Conservation (phyloP, 2,113 vertebrate genomes). For the Spheniscus mendiculus region DNA sequence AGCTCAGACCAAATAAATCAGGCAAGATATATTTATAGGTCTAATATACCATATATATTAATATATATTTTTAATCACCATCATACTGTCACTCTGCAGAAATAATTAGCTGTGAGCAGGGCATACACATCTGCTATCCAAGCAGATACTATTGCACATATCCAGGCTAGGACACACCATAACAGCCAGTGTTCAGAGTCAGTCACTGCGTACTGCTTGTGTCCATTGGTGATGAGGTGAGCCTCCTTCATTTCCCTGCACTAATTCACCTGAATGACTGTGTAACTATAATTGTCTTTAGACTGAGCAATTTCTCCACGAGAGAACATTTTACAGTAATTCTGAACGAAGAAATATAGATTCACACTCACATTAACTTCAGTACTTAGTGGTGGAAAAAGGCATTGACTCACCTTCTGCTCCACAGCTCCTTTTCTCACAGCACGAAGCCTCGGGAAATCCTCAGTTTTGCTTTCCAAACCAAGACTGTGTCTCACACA, state of each 20-base stretch:
- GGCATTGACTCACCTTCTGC: background rate
- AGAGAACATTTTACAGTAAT: background rate
- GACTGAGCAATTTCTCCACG: background rate
- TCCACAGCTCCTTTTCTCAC: background rate
- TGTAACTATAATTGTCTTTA: background rate
- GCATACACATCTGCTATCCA: background rate
- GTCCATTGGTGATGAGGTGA: background rate
- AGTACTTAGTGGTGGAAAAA: background rate
- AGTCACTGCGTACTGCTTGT: background rate
- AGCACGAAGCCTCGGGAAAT: background rate
- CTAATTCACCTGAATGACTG: constrained; percentile 15
- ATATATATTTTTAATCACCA: constrained; percentile 62
- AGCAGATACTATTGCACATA: background rate
- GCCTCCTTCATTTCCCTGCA: background rate
- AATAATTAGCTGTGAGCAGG: constrained; percentile 54
- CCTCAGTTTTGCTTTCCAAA: background rate
- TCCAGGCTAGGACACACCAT: background rate
- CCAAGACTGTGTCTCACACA: background rate
- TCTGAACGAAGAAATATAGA: constrained; percentile 13
- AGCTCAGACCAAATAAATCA: constrained; percentile 69
- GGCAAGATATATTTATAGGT: constrained; percentile 58
- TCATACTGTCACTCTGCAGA: constrained; percentile 49
- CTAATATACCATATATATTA: constrained; percentile 54
- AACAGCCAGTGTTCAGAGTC: background rate
- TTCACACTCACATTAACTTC: background rate